Percentiles rank a stretch among this genome's conserved stretches.
These are phyloP conservation scores for Podiceps cristatus DNA, from an alignment of 2,113 vertebrate species.

Conservation along the genomic window DNA sequence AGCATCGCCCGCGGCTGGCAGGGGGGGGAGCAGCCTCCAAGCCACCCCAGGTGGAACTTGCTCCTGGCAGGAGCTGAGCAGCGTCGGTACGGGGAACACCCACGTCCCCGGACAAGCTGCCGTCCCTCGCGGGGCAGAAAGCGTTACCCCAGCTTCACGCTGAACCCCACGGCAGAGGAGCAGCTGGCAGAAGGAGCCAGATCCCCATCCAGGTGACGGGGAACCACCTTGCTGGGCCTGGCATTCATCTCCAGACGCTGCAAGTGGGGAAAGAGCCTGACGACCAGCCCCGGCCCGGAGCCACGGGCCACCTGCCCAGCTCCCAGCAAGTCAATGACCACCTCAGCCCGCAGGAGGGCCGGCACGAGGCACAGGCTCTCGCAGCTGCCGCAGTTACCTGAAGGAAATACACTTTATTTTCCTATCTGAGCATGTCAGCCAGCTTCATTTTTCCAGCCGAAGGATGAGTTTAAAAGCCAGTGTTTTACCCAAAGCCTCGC, in stretches of 20 bases:
- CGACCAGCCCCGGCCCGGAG: neutral
- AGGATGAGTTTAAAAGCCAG: neutral
- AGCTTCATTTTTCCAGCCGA: neutral
- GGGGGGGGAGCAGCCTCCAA: neutral
- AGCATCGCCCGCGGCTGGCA: neutral
- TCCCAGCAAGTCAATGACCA: rapidly evolving
- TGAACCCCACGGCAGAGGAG: rapidly evolving
- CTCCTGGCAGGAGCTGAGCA: neutral
- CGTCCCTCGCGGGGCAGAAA: rapidly evolving
- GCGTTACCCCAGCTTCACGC: neutral
- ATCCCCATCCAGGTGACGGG: rapidly evolving
- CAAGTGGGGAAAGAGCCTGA: neutral
- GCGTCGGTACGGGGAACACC: neutral
- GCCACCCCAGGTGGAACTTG: rapidly evolving
- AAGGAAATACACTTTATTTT: neutral
- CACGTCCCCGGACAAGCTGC: neutral
- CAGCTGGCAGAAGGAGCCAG: neutral
- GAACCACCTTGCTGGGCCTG: neutral
- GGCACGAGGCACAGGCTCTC: neutral
- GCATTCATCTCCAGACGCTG: rapidly evolving
- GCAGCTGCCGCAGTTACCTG: neutral
- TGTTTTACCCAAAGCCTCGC: neutral
- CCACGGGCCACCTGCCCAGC: neutral
- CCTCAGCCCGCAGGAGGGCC: rapidly evolving
- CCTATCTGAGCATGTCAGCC: neutral